Percentiles rank a stretch among this genome's conserved stretches.
phyloP scores from a whole-genome alignment of 1,140 invertebrate species.

The Papilio helenus region DNA sequence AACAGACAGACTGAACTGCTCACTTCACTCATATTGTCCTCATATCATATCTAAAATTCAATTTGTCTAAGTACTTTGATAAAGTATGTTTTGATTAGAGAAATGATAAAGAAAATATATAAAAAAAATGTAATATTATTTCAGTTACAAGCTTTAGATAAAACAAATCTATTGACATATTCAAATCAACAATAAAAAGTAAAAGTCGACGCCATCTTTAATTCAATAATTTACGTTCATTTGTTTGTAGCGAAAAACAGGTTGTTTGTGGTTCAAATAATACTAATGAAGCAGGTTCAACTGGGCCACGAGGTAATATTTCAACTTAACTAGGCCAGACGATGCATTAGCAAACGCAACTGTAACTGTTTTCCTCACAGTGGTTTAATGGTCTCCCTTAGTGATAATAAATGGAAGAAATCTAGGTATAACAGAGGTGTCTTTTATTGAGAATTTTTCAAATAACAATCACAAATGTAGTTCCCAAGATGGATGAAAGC shows the following conservation, averaged over 20 bases:
- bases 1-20: background rate
- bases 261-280: constrained; percentile 13
- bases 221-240: background rate
- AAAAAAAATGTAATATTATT: background rate
- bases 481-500: too few species aligned
- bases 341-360: background rate
- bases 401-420: background rate
- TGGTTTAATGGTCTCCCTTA: background rate
- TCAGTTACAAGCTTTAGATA: background rate
- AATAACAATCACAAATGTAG: too few species aligned
- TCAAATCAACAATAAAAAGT: background rate
- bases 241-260: constrained; percentile 12
- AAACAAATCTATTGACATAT: background rate
- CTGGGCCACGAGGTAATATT: constrained; percentile 2
- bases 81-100: background rate
- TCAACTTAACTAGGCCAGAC: background rate
- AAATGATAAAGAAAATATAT: background rate
- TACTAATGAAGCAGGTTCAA: background rate
- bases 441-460: too few species aligned
- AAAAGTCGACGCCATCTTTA: background rate
- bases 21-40: background rate
- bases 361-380: background rate
- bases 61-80: constrained; percentile 5
- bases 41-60: constrained; percentile 7
- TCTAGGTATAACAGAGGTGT: background rate